Evolutionary conservation across 1,140 invertebrate genomes (phyloP), one percentile per base, ranked within the genome.

Genomic region (Melanaphis sacchari): DNA sequence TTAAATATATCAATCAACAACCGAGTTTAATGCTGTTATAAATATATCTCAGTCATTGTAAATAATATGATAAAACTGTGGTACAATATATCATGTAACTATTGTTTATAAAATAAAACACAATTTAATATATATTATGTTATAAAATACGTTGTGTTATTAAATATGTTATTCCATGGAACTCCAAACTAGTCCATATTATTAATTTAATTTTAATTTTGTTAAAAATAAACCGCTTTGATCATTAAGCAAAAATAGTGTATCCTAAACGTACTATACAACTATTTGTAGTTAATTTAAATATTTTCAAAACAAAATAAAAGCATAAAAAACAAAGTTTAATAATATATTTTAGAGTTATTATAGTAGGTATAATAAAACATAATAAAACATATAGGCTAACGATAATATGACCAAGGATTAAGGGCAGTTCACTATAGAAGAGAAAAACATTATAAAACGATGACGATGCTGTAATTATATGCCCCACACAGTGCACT

Each of bases 371-470:
- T 76, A n/a, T n/a, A n/a, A n/a, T n/a, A n/a, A n/a, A n/a, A n/a
- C n/a, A n/a, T n/a, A 76, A 85, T 41, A 41, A 85, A 85, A 85
- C 22, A 43, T 43, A 85, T 43, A 85, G 82, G 82, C 82, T 85
- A 85, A 85, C 38, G 40, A 85, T 85, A 85, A 85, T 41, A 85
- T 26, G 24, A 26, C 82, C 38, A 41, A 85, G 38, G 82, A 85
- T 85, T 85, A 85, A 85, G 82, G 82, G 41, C 82, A 43, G 82
- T 26, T 43, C 82, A 85, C 82, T 26, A 76, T 76, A 85, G 82
- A 11, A 40, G 38, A 85, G 24, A 85, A 85, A 85, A 85, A 85
- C 81, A 82, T 82, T 85, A 85, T 85, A 85, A 85, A 85, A 41
- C 26, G 82, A 85, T 85, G 82, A 85, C 82, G 40, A 26, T 15